Evolutionary conservation across 2,113 vertebrate species (phyloP).

Genomic region (Marmota monax): DNA sequence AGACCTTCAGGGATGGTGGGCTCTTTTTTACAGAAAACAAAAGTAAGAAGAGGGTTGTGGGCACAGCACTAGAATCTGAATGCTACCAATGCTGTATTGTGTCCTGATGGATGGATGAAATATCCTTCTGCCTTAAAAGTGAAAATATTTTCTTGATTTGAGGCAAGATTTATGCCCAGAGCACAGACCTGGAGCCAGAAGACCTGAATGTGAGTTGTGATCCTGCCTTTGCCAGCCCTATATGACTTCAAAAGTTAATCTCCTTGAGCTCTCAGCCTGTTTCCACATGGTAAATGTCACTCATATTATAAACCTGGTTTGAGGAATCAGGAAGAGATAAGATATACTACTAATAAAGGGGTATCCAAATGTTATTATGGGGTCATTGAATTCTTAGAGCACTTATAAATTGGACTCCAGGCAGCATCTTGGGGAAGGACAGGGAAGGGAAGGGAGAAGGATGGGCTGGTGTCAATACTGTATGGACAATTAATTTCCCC

Average conservation of each 20-base stretch:
- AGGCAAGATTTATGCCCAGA: neutral
- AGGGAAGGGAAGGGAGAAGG: neutral
- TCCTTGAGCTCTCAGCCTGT: neutral
- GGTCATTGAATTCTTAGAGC: neutral
- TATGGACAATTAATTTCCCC: no score
- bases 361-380: neutral
- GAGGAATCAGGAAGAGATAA: neutral
- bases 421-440: neutral
- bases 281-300: neutral
- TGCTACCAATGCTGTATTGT: neutral
- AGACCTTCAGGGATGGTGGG: slow-evolving; percentile 45
- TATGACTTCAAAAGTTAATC: neutral
- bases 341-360: neutral
- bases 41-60: neutral
- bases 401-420: neutral
- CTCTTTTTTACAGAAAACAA: neutral
- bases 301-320: neutral
- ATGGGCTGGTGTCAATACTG: neutral
- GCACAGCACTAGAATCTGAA: slow-evolving; percentile 68
- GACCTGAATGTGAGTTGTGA: neutral
- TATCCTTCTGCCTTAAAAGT: neutral
- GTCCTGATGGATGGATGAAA: neutral
- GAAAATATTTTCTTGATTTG: slow-evolving; percentile 46
- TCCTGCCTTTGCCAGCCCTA: neutral
- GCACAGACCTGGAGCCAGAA: neutral